Evolutionary conservation across 2,888 invertebrate genomes (phyloP).

Genomic region (Drosophila borborema): DNA sequence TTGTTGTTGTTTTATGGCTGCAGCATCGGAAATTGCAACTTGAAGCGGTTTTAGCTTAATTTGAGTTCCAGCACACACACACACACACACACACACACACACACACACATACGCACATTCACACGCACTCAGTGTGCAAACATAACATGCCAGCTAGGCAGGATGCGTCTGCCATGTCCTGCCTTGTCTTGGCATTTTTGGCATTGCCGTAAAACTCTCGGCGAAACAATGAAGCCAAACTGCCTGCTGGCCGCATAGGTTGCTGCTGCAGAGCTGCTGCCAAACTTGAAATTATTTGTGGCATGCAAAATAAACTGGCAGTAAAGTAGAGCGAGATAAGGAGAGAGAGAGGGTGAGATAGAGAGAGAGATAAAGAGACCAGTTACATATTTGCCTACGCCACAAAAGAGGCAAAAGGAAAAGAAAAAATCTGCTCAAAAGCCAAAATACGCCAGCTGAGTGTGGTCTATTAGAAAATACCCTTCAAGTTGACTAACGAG

Average conservation of each 20-base stretch:
- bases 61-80: slow-evolving; percentile 61
- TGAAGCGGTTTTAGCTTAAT: slow-evolving; percentile 78
- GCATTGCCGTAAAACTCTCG: slow-evolving; percentile 42
- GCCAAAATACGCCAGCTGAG: background rate
- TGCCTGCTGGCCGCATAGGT: slow-evolving; percentile 24
- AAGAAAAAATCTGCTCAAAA: background rate
- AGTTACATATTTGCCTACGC: slow-evolving; percentile 27
- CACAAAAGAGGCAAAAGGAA: slow-evolving; percentile 9
- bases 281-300: slow-evolving; percentile 59
- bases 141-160: slow-evolving; percentile 15
- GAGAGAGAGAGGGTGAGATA: background rate
- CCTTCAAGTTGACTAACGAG: background rate
- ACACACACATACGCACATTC: background rate
- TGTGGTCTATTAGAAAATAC: slow-evolving; percentile 1
- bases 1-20: slow-evolving; percentile 47
- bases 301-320: slow-evolving; percentile 51
- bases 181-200: slow-evolving; percentile 40
- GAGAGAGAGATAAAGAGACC: background rate
- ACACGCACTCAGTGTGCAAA: slow-evolving; percentile 7
- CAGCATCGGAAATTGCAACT: slow-evolving; percentile 77
- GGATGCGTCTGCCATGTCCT: slow-evolving; percentile 11
- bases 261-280: slow-evolving; percentile 27
- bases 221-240: slow-evolving; percentile 35
- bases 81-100: slow-evolving; percentile 17
- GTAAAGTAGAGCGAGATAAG: background rate